Conservation (phyloP, 2,113 vertebrate genomes). For the Pitta sordida region DNA sequence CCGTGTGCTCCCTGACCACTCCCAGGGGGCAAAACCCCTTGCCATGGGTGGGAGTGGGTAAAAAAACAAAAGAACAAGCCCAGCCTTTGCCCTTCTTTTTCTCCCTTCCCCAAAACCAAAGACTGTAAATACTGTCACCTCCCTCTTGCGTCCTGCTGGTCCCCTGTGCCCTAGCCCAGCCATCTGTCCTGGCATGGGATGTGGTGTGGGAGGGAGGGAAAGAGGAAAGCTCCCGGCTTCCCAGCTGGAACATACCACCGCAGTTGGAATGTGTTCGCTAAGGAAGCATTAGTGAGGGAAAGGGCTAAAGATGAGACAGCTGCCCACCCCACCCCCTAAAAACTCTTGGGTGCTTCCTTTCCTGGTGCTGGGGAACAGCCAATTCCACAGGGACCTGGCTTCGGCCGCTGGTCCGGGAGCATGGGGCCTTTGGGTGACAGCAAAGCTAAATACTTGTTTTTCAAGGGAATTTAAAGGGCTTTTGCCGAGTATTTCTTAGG, state of each 20-base stretch:
- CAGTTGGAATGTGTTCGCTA: neutral
- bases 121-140: constrained; percentile 66
- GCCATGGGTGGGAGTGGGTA: neutral
- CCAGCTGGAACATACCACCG: neutral
- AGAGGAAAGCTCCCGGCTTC: neutral
- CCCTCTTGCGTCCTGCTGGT: constrained; percentile 4
- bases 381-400: neutral
- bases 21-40: neutral
- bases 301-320: neutral
- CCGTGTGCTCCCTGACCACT: neutral
- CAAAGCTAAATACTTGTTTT: neutral
- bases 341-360: neutral
- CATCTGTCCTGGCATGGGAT: neutral
- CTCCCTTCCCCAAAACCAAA: constrained; percentile 61
- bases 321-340: neutral
- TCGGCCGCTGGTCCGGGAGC: neutral
- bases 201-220: neutral
- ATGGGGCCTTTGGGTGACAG: neutral
- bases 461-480: neutral
- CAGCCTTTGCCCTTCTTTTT: neutral
- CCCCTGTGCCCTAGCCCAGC: neutral
- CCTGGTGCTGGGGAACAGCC: neutral
- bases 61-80: neutral
- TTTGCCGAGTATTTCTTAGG: constrained; percentile 6
- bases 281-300: neutral